phyloP scores from a whole-genome alignment of 2,888 invertebrate genomes.

The Drosophila demipolita region DNA sequence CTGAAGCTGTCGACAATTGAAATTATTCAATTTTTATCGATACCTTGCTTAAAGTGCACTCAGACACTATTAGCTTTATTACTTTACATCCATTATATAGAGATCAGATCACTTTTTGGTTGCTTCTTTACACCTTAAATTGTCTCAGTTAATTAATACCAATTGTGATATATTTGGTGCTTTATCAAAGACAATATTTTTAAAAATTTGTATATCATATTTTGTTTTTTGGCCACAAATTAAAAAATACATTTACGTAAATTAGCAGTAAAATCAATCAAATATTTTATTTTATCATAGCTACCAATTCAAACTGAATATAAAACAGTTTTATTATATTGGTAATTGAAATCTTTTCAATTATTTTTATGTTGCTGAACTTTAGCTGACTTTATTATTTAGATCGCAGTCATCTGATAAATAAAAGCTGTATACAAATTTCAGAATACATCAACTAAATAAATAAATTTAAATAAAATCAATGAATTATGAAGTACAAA shows the following conservation, averaged over 20 bases:
- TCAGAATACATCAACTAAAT: neutral
- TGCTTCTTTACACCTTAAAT: neutral
- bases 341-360: neutral
- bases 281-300: neutral
- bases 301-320: neutral
- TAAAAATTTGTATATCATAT: neutral
- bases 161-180: neutral
- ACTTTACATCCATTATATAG: neutral
- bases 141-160: neutral
- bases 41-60: neutral
- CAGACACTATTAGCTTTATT: neutral
- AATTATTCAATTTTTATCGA: constrained; percentile 6
- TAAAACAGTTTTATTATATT: neutral
- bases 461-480: neutral
- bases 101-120: neutral
- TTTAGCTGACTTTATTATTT: neutral
- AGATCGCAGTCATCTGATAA: neutral
- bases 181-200: neutral
- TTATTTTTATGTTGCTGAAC: neutral
- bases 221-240: neutral
- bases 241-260: neutral
- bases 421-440: neutral
- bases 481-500: too few species aligned
- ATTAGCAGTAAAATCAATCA: neutral
- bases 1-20: constrained; percentile 1